A percentile compares a stretch with the other conserved stretches of the same genome.
phyloP scores from a whole-genome alignment of 1,140 invertebrate genomes.

The Cydia splendana region DNA sequence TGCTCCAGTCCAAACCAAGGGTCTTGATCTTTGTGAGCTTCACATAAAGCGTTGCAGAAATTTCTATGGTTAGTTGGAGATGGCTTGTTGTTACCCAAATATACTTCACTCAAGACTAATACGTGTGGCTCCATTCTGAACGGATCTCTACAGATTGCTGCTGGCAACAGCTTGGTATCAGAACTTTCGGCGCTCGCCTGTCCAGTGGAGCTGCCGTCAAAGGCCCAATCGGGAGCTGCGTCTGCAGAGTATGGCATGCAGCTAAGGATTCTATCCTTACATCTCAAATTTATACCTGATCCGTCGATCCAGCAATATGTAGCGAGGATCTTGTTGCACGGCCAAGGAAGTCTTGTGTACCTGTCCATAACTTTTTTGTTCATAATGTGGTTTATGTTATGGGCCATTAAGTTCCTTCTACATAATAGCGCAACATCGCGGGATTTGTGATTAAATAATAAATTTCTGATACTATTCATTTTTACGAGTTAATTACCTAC shows the following conservation, averaged over 20 bases:
- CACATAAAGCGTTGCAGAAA: slow-evolving; percentile 87
- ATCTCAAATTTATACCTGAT: slow-evolving; percentile 90
- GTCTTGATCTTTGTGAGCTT: slow-evolving; percentile 86
- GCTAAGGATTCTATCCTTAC: slow-evolving; percentile 89
- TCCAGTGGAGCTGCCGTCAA: slow-evolving; percentile 94
- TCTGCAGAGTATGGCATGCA: slow-evolving; percentile 83
- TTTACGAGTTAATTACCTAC: slow-evolving; percentile 35
- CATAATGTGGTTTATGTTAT: slow-evolving; percentile 68
- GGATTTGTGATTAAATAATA: slow-evolving; percentile 30
- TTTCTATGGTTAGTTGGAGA: slow-evolving; percentile 87
- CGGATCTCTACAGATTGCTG: slow-evolving; percentile 95
- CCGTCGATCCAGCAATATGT: slow-evolving; percentile 97
- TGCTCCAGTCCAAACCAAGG: slow-evolving; percentile 97
- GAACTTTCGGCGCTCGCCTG: slow-evolving; percentile 90
- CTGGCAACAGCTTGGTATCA: slow-evolving; percentile 93
- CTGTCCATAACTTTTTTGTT: slow-evolving; percentile 69
- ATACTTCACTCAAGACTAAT: slow-evolving; percentile 90
- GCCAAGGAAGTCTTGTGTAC: slow-evolving; percentile 82
- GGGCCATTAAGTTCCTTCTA: slow-evolving; percentile 57
- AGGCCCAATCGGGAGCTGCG: slow-evolving; percentile 96
- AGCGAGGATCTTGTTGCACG: slow-evolving; percentile 85
- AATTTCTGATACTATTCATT: slow-evolving; percentile 26
- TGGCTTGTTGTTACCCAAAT: slow-evolving; percentile 60
- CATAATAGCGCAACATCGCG: slow-evolving; percentile 38
- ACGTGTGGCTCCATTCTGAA: slow-evolving; percentile 94